phyloP scores from a whole-genome alignment of 2,113 vertebrate species.

The Holacanthus passer region DNA sequence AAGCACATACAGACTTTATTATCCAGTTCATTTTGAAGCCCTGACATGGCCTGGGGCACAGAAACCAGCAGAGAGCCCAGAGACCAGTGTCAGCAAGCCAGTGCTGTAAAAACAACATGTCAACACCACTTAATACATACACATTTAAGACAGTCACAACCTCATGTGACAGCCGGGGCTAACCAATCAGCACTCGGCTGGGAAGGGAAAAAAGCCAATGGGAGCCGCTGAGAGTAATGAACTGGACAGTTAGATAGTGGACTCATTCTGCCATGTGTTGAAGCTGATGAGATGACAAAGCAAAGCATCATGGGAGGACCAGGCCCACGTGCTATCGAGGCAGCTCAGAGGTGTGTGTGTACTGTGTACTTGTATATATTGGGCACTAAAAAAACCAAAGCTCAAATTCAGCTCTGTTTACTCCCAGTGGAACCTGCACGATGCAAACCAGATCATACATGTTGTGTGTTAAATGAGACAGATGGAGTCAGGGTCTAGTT shows the following conservation, averaged over 20 bases:
- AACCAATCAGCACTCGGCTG: constrained; percentile 49
- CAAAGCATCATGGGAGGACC: constrained; percentile 35
- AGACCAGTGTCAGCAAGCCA: constrained; percentile 68
- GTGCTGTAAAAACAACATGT: constrained; percentile 71
- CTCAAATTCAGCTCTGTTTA: background rate
- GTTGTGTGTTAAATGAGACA: too few relatives aligned
- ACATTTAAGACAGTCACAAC: constrained; percentile 51
- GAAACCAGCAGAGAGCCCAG: constrained; percentile 51
- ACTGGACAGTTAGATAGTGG: background rate
- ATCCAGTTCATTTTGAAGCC: constrained; percentile 14
- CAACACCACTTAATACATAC: constrained; percentile 73
- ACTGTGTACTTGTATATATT: background rate
- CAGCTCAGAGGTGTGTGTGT: background rate
- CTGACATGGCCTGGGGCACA: constrained; percentile 35
- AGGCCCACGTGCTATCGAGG: background rate
- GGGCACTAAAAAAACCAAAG: background rate
- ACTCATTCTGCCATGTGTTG: constrained; percentile 54
- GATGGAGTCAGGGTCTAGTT: too few relatives aligned
- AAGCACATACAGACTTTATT: constrained; percentile 16
- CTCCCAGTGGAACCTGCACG: too few relatives aligned
- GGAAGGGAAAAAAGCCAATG: background rate
- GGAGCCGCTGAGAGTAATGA: constrained; percentile 10
- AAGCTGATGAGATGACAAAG: constrained; percentile 37
- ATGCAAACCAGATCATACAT: too few relatives aligned
- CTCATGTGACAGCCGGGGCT: constrained; percentile 31